phyloP scores from a whole-genome alignment of 2,113 vertebrate species.

The Microtus ochrogaster region DNA sequence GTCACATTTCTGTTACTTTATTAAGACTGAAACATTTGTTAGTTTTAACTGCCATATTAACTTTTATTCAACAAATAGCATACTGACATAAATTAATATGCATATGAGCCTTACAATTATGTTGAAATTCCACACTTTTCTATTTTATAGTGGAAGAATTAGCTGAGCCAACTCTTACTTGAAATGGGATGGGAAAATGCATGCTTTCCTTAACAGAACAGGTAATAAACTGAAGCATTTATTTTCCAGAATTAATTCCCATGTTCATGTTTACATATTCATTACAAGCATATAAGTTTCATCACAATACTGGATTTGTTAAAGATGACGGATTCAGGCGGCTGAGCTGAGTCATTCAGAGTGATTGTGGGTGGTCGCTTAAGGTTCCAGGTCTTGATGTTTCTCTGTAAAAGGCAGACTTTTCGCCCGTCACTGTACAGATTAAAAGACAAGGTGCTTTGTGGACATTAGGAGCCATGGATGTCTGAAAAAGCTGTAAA shows the following conservation, averaged over 20 bases:
- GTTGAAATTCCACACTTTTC: neutral
- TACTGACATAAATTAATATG: neutral
- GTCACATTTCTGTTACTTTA: neutral
- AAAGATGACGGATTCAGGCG: neutral
- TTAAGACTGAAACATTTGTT: neutral
- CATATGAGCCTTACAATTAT: neutral
- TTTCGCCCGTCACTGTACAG: neutral
- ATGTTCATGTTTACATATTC: neutral
- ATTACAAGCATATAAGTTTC: neutral
- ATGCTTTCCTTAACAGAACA: neutral
- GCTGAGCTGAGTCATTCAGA: neutral
- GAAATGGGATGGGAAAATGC: neutral
- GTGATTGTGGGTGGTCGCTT: neutral
- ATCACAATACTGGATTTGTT: neutral
- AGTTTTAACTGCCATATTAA: constrained; percentile 17
- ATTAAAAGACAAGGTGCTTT: neutral
- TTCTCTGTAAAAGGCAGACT: neutral
- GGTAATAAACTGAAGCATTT: neutral
- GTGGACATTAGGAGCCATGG: neutral
- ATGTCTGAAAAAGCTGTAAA: neutral
- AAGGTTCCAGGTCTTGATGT: neutral
- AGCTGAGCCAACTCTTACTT: constrained; percentile 33
- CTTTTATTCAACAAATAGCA: constrained; percentile 35
- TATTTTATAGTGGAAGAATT: neutral
- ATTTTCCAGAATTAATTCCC: neutral